Conservation (phyloP, 2,113 vertebrate genomes). For the Eleginops maclovinus region DNA sequence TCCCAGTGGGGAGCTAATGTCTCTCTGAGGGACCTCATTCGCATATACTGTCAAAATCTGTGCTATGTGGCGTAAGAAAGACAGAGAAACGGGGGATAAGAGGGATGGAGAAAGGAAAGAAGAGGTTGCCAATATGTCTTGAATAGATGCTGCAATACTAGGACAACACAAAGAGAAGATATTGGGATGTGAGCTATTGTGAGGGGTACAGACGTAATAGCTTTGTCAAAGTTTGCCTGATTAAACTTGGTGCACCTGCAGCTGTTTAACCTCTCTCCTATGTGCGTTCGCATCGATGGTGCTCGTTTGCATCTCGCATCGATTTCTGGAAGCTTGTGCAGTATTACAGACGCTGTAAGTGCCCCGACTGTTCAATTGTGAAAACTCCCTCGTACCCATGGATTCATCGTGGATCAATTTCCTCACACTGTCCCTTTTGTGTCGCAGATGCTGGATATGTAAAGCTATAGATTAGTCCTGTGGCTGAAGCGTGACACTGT, state of each 20-base stretch:
- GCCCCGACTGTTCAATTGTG: constrained; percentile 27
- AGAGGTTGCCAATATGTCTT: constrained; percentile 19
- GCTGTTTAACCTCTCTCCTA: constrained; percentile 45
- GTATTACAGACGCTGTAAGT: constrained; percentile 28
- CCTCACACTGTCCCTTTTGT: constrained; percentile 5
- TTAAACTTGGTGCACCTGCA: constrained; percentile 55
- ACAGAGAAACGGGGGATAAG: neutral
- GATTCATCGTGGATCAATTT: constrained; percentile 23
- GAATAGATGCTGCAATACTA: constrained; percentile 29
- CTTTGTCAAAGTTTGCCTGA: constrained; percentile 67
- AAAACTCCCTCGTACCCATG: constrained; percentile 26
- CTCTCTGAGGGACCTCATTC: constrained; percentile 69
- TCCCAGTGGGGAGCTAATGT: constrained; percentile 66
- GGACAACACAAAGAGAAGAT: constrained; percentile 11
- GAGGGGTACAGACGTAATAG: constrained; percentile 43
- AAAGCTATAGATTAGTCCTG: neutral
- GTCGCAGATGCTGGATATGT: neutral
- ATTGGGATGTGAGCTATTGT: constrained; percentile 28
- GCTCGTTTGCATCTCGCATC: constrained; percentile 61
- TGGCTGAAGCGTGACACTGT: neutral
- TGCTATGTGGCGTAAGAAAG: constrained; percentile 65
- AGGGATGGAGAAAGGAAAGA: neutral
- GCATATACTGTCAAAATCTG: constrained; percentile 57
- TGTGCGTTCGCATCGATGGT: constrained; percentile 56
- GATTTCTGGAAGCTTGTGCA: constrained; percentile 53